Evolutionary conservation across 2,888 invertebrate genomes (phyloP), one percentile per base, ranked within the genome.

Genomic region (Sabatieria punctata): DNA sequence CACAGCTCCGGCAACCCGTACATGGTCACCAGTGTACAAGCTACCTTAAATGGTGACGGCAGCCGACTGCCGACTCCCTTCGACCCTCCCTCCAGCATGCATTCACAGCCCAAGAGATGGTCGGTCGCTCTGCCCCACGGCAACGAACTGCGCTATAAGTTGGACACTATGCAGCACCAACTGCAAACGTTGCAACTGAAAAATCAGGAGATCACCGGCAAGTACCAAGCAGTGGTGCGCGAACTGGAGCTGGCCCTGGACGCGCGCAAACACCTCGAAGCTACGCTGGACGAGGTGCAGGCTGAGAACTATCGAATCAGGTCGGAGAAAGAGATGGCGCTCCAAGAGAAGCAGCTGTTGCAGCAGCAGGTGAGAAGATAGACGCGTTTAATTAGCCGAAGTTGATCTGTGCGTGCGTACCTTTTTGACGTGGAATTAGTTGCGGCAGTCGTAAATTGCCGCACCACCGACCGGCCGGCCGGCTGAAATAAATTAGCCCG

Each of bases 161-260:
- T 45, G 24, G 45, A 45, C 13, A 4, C 19, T 15, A 36, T 45
- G 25, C 38, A 45, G 26, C 38, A 25, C 4, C 38, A 45, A 37
- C 19, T 45, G 26, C 8, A 15, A 3, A 18, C 19, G 19, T 38
- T 45, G 36, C 36, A 23, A 8, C 8, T 23, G 13, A 45, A 45
- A 19, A 36, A 45, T 23, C 36, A 45, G 26, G 13, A 21, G 45
- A 45, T 22, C 19, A 24, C 36, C 23, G 38, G 24, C 36, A 19
- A 36, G 3, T 45, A 45, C 21, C 45, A 36, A 24, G 8, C 25
- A 19, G 15, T 36, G 15, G 8, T 45, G 38, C 11, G n/a, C 24
- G 36, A 45, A n/a, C 25, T 38, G 38, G 36, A 45, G 15, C 8
- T 33, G 23, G 23, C 25, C 4, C 13, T 13, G 24, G 38, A 6